These are phyloP conservation scores for Xenopus tropicalis DNA, from an alignment of 2,113 vertebrate genomes.

Conservation along the genomic window DNA sequence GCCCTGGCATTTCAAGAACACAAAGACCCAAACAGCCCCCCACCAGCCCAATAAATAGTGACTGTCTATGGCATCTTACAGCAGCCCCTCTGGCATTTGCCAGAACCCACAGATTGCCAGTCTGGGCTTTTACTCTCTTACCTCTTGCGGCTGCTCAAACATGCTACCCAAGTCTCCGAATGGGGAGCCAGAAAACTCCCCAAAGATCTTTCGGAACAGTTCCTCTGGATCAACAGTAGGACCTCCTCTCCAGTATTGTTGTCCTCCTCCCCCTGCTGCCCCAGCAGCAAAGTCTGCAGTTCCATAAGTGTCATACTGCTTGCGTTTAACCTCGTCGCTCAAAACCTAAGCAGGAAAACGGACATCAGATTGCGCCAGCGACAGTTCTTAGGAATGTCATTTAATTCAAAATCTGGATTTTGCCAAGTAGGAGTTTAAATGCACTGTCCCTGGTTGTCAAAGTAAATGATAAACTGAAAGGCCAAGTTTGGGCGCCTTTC, in stretches of 20 bases:
- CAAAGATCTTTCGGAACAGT: constrained; percentile 94
- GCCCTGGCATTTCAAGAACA: no score
- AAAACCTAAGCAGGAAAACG: constrained; percentile 69
- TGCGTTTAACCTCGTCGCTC: constrained; percentile 88
- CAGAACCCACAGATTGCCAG: no score
- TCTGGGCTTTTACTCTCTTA: constrained; percentile 48
- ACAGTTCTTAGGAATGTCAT: no score
- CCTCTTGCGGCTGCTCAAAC: constrained; percentile 92
- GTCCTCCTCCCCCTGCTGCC: constrained; percentile 55
- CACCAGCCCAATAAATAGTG: no score
- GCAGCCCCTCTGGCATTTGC: no score
- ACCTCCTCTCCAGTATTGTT: constrained; percentile 83
- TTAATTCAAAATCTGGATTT: no score
- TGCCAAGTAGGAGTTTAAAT: no score
- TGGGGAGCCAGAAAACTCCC: constrained; percentile 80
- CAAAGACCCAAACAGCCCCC: no score
- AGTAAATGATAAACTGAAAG: no score
- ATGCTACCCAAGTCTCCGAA: constrained; percentile 84
- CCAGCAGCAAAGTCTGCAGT: constrained; percentile 75
- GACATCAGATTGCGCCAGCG: not conserved
- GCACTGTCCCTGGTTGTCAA: no score
- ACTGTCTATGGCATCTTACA: no score
- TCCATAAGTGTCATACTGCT: constrained; percentile 89
- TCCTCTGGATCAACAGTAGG: constrained; percentile 84
- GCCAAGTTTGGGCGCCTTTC: no score